These are phyloP conservation scores for Exaiptasia diaphana DNA, from an alignment of 64 coral and sea anemone genomes.

Conservation along the genomic window DNA sequence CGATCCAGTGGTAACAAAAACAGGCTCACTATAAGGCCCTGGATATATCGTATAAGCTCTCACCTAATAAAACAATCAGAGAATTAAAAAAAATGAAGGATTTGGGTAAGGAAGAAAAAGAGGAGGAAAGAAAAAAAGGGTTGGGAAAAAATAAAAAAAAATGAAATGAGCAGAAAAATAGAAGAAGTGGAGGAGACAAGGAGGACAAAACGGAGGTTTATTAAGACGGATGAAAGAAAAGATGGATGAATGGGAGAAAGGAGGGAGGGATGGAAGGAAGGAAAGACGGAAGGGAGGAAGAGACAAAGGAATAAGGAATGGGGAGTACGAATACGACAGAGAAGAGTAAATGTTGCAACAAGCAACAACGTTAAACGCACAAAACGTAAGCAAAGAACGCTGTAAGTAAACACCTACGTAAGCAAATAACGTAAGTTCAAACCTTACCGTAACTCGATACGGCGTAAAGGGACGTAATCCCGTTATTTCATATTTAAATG, in stretches of 20 bases:
- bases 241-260: background rate
- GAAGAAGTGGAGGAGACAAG: background rate
- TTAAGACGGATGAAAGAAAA: background rate
- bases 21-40: background rate
- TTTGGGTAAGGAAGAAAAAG: background rate
- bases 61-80: background rate
- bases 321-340: too few relatives aligned
- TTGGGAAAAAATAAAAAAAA: background rate
- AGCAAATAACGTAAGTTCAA: too few relatives aligned
- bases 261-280: background rate
- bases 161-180: background rate
- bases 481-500: slow-evolving; percentile 16
- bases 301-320: too few relatives aligned
- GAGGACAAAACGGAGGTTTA: background rate
- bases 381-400: background rate
- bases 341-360: too few relatives aligned
- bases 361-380: too few relatives aligned
- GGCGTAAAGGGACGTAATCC: slow-evolving; percentile 6
- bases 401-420: too few relatives aligned
- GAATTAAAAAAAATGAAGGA: background rate
- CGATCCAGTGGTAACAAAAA: slow-evolving; percentile 1
- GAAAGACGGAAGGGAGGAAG: background rate
- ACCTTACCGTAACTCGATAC: slow-evolving; percentile 38
- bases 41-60: slow-evolving; percentile 6
- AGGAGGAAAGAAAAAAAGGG: background rate